Conservation (phyloP, 2,113 vertebrate genomes). For the Cranoglanis bouderius region DNA sequence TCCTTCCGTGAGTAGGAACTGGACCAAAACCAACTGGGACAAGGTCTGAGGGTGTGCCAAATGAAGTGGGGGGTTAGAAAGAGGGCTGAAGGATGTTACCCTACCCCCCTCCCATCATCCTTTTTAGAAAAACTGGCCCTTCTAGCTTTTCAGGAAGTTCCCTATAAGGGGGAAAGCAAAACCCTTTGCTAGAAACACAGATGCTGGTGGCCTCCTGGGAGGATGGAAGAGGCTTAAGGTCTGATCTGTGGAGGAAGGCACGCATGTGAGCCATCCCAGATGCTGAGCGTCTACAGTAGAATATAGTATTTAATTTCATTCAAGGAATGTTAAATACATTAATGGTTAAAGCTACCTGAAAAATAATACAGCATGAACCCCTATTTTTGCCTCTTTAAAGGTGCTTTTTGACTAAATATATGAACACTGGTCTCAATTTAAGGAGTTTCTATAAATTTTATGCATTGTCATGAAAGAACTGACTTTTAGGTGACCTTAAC, state of each 20-base stretch:
- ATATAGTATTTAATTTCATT: constrained; percentile 33
- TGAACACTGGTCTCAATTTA: background rate
- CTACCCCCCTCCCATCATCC: background rate
- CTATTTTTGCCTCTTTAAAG: background rate
- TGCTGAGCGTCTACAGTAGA: constrained; percentile 38
- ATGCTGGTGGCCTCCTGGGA: constrained; percentile 61
- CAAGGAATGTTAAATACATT: constrained; percentile 42
- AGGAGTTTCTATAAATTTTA: background rate
- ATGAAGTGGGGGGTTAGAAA: constrained; percentile 45
- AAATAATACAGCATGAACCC: constrained; percentile 30
- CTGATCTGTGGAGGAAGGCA: constrained; percentile 47
- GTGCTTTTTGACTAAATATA: background rate
- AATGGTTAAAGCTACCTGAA: constrained; percentile 31
- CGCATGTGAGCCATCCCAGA: constrained; percentile 42
- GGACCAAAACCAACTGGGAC: constrained; percentile 61
- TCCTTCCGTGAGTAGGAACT: constrained; percentile 67
- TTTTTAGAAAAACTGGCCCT: constrained; percentile 51
- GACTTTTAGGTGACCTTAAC: background rate
- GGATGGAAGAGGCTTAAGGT: constrained; percentile 49
- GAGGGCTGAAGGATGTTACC: constrained; percentile 55
- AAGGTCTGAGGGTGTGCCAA: constrained; percentile 61
- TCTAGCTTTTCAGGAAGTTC: constrained; percentile 75
- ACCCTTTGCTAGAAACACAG: constrained; percentile 61
- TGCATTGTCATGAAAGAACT: background rate
- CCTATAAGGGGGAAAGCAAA: constrained; percentile 58